Evolutionary conservation across 2,113 vertebrate genomes (phyloP).

Genomic region (Rhabdornis inornatus): DNA sequence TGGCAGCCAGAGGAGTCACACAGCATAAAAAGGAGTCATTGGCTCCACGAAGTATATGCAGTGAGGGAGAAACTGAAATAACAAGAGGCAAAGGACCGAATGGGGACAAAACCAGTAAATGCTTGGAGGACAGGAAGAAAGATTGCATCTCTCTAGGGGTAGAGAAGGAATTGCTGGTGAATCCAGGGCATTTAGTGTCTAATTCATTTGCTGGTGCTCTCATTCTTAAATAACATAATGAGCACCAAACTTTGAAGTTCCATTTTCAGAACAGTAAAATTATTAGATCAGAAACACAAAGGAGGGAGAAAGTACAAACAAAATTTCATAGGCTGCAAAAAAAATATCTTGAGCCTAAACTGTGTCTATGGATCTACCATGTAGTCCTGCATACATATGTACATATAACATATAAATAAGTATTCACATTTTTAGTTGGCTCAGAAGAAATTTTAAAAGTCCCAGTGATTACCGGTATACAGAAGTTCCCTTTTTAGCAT

Average conservation of each 20-base stretch:
- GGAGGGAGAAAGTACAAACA: neutral
- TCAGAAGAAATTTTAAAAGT: neutral
- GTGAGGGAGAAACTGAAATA: neutral
- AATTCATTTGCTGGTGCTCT: neutral
- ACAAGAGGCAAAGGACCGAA: neutral
- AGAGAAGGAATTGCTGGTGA: neutral
- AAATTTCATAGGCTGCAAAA: neutral
- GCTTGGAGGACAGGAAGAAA: neutral
- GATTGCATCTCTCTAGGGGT: neutral
- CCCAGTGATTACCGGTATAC: neutral
- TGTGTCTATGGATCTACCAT: accelerated
- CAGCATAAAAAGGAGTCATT: neutral
- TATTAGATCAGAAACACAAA: neutral
- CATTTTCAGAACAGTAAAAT: neutral
- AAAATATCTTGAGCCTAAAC: neutral
- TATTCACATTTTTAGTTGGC: neutral
- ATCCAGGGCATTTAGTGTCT: neutral
- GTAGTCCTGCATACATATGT: neutral
- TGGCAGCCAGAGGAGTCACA: neutral
- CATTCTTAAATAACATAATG: neutral
- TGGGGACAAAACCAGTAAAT: neutral
- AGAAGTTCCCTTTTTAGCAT: neutral
- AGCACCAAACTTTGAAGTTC: neutral
- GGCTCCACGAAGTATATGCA: accelerated
- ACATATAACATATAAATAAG: neutral